phyloP scores from a whole-genome alignment of 2,888 invertebrate genomes.

The Notodonta ziczac region DNA sequence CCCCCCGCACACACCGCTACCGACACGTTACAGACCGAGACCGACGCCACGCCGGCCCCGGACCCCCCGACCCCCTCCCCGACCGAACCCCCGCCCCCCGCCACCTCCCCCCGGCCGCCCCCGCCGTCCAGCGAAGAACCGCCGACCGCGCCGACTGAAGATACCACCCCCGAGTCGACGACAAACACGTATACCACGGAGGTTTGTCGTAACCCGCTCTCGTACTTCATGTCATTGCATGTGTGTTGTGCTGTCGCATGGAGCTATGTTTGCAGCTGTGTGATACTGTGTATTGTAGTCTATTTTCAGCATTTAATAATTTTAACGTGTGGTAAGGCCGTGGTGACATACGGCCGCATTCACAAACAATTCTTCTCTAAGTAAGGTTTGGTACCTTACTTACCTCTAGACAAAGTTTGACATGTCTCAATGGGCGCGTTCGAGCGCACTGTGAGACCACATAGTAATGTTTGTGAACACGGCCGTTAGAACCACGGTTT shows the following conservation, averaged over 20 bases:
- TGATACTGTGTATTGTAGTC: neutral
- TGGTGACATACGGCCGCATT: too few species aligned
- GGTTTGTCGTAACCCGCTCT: constrained; percentile 79
- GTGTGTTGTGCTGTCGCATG: constrained; percentile 18
- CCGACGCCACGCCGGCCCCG: constrained; percentile 53
- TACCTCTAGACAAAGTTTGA: too few species aligned
- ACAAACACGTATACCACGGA: constrained; percentile 78
- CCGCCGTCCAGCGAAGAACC: constrained; percentile 56
- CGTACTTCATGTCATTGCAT: constrained; percentile 57
- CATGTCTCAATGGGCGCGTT: too few species aligned
- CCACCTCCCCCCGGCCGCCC: constrained; percentile 40
- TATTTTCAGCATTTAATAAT: neutral
- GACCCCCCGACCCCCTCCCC: constrained; percentile 30
- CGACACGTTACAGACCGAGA: constrained; percentile 80
- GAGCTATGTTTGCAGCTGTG: neutral
- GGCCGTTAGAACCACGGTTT: too few species aligned
- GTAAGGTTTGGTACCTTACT: too few species aligned
- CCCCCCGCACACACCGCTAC: constrained; percentile 61
- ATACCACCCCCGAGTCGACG: constrained; percentile 67
- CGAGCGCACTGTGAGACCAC: too few species aligned
- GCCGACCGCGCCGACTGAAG: constrained; percentile 49
- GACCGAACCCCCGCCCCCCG: constrained; percentile 31
- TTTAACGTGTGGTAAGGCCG: too few species aligned
- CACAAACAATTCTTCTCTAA: too few species aligned
- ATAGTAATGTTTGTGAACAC: too few species aligned